Evolutionary conservation across 2,797 vertebrate species (phyloP).

Genomic region (Leptodactylus fallax): DNA sequence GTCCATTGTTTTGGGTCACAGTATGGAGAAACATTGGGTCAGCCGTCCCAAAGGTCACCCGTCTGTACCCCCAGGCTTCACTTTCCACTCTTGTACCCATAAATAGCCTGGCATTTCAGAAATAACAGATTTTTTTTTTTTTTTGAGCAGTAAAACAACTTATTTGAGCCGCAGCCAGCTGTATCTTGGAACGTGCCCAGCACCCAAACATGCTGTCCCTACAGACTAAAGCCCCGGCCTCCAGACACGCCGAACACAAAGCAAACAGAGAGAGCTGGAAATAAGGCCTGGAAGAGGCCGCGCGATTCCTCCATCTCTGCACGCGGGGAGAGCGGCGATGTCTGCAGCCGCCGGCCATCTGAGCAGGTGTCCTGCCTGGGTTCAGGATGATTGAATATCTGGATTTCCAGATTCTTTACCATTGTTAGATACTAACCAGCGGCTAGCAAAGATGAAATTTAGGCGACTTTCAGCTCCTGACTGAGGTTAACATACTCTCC

Average conservation of each 20-base stretch:
- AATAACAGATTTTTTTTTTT: neutral
- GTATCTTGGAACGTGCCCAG: conserved; percentile 5
- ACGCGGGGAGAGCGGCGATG: no score
- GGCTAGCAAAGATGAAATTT: neutral
- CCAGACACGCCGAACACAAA: neutral
- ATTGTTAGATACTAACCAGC: neutral
- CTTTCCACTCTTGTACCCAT: conserved; percentile 16
- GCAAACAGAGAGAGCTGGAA: neutral
- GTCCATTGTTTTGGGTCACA: neutral
- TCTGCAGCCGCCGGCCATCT: no score
- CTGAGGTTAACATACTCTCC: neutral
- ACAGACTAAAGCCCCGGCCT: neutral
- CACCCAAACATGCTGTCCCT: conserved; percentile 1
- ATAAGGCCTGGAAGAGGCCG: neutral
- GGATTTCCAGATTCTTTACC: neutral
- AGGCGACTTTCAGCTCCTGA: neutral
- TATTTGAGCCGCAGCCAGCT: neutral
- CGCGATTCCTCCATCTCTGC: no score
- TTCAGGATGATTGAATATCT: neutral
- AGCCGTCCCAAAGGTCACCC: conserved; percentile 4
- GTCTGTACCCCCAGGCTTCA: conserved; percentile 29
- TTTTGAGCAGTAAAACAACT: neutral
- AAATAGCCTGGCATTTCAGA: neutral
- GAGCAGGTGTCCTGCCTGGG: neutral
- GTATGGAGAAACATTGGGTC: neutral